These are phyloP conservation scores for Machimus rusticus DNA, from an alignment of 2,888 invertebrate species.

Conservation along the genomic window DNA sequence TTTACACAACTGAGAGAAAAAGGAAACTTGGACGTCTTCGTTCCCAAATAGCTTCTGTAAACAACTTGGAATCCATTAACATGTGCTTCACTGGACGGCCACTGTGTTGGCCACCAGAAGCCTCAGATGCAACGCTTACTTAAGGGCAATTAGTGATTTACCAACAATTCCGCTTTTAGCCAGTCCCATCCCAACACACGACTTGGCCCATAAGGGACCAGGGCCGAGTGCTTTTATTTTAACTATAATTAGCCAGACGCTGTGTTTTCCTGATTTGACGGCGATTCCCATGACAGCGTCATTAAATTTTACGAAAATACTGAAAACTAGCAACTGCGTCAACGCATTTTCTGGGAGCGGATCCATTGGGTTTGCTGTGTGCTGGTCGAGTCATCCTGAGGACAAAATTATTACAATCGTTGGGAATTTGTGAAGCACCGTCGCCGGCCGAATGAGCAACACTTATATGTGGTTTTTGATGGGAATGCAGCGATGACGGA, in stretches of 20 bases:
- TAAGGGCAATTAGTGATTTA: neutral
- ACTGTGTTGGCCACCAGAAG: neutral
- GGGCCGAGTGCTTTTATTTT: neutral
- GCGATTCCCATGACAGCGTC: neutral
- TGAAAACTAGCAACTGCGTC: neutral
- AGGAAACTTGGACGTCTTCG: neutral
- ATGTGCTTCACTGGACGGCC: neutral
- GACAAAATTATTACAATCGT: neutral
- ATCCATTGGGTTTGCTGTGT: neutral
- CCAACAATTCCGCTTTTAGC: neutral
- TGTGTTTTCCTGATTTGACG: neutral
- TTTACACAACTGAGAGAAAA: neutral
- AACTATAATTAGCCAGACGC: neutral
- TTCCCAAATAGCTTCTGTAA: neutral
- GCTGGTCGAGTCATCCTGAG: neutral
- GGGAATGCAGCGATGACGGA: constrained; percentile 14
- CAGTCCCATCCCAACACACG: neutral
- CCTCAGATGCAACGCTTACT: neutral
- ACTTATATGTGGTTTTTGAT: neutral
- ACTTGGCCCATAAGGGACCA: neutral
- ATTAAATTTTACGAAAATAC: neutral
- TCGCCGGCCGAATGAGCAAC: neutral
- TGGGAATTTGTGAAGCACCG: neutral
- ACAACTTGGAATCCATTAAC: neutral
- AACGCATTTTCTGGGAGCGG: neutral